These are phyloP conservation scores for Montipora cactus DNA, from an alignment of 64 coral and sea anemone species.

Conservation along the genomic window DNA sequence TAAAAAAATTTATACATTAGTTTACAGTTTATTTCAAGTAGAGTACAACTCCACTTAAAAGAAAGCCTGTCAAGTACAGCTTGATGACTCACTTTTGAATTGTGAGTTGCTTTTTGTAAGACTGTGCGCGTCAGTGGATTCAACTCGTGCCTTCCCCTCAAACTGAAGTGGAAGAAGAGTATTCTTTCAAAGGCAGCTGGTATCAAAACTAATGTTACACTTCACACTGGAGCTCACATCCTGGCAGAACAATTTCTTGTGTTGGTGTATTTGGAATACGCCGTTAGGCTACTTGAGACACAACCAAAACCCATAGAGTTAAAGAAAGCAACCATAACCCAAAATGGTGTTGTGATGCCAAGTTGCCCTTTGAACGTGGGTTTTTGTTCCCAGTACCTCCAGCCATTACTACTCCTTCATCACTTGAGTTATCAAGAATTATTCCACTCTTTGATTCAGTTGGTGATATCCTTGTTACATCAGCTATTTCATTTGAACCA, in stretches of 20 bases:
- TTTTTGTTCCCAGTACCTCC: not conserved
- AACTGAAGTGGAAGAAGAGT: not conserved
- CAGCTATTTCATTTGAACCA: constrained; percentile 13
- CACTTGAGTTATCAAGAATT: no score
- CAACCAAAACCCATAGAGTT: not conserved
- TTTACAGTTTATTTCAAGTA: constrained; percentile 11
- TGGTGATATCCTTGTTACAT: not conserved
- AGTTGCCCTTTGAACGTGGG: not conserved
- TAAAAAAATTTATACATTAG: constrained; percentile 16
- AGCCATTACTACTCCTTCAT: not conserved
- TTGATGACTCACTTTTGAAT: not conserved
- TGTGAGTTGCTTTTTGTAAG: not conserved
- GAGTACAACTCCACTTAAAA: not conserved
- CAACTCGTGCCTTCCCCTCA: not conserved
- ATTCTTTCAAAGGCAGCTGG: not conserved
- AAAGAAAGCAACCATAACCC: not conserved
- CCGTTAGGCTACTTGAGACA: not conserved
- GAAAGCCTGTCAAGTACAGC: constrained; percentile 14
- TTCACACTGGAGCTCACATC: not conserved
- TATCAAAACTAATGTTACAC: constrained; percentile 48
- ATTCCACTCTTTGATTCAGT: not conserved
- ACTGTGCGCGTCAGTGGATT: not conserved
- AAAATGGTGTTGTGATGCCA: not conserved
- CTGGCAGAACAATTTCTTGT: not conserved
- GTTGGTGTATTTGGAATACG: not conserved